These are phyloP conservation scores for Paracentrotus lividus DNA, from an alignment of 53 echinoderm and acorn worm genomes.

Conservation along the genomic window DNA sequence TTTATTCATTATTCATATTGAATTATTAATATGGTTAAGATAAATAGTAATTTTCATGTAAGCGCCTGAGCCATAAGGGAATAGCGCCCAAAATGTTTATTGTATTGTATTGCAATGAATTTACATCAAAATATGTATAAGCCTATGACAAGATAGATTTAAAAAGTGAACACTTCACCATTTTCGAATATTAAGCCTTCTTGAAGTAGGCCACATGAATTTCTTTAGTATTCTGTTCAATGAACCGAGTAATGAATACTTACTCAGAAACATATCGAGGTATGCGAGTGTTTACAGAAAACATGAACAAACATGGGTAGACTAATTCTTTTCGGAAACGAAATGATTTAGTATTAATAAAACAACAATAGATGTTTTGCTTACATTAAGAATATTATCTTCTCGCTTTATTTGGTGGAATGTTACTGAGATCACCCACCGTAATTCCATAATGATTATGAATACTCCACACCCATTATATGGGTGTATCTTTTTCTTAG, in stretches of 20 bases:
- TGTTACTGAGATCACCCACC: constrained; percentile 8
- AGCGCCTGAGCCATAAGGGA: no score
- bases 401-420: background rate
- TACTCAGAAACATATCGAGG: background rate
- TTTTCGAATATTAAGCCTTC: no score
- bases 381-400: background rate
- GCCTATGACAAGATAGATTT: no score
- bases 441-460: background rate
- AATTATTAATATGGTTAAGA: no score
- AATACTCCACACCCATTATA: background rate
- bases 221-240: background rate
- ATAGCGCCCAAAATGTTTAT: no score
- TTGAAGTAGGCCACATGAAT: no score
- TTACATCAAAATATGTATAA: no score
- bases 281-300: no score
- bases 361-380: background rate
- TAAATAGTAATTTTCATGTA: no score
- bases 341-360: background rate
- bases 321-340: background rate
- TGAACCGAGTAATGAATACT: background rate
- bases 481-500: background rate
- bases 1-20: no score
- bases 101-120: no score
- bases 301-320: background rate
- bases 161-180: no score